Evolutionary conservation across 1,140 invertebrate species (phyloP).

Genomic region (Panagrolaimus sp.): DNA sequence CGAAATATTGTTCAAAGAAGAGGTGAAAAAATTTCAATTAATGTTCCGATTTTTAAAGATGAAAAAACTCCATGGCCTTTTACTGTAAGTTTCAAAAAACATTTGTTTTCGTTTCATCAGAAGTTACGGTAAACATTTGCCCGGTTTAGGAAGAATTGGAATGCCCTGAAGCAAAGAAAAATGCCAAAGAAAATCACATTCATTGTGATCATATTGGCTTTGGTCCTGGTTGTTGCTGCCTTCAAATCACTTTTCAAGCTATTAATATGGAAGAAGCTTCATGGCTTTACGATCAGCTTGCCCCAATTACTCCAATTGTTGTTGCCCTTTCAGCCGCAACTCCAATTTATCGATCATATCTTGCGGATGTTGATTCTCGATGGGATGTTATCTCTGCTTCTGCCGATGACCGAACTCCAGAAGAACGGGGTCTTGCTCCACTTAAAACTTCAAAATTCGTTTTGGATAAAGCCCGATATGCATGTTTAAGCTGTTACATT

Average conservation of each 20-base stretch:
- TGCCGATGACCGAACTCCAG: conserved; percentile 88
- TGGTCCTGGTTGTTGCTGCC: conserved; percentile 94
- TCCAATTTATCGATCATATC: conserved; percentile 81
- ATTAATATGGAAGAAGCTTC: conserved; percentile 90
- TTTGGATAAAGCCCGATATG: conserved; percentile 90
- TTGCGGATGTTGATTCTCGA: conserved; percentile 88
- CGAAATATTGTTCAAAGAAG: too few species aligned
- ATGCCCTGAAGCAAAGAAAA: conserved; percentile 33
- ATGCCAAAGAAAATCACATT: conserved; percentile 69
- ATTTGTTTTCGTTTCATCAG: too few species aligned
- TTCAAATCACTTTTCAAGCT: conserved; percentile 77
- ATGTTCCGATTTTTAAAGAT: too few species aligned
- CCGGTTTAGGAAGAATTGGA: too few species aligned
- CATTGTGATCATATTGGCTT: conserved; percentile 98
- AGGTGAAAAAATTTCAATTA: too few species aligned
- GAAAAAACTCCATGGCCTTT: too few species aligned
- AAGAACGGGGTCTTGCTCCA: conserved; percentile 75
- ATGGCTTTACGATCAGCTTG: conserved; percentile 91
- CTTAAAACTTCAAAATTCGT: conserved; percentile 69
- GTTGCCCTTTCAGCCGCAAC: conserved; percentile 91
- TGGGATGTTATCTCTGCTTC: conserved; percentile 59
- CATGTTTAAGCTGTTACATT: conserved; percentile 91
- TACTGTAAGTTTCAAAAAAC: too few species aligned
- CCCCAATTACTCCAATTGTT: conserved; percentile 92
- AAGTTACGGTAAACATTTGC: too few species aligned